Conservation (phyloP, 2,113 vertebrate genomes). For the Nycticorax nycticorax region DNA sequence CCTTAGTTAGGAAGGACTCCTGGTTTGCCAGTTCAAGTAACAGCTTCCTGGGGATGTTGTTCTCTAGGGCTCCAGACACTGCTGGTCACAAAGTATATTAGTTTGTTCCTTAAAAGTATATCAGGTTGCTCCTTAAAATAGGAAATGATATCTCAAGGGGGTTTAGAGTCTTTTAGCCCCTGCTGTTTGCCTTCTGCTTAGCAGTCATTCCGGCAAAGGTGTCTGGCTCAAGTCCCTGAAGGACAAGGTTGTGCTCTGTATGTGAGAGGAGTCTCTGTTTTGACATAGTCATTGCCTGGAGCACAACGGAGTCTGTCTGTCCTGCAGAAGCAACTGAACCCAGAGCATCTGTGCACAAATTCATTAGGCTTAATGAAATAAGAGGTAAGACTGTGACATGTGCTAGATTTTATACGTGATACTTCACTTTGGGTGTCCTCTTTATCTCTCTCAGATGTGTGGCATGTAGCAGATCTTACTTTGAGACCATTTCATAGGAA, state of each 20-base stretch:
- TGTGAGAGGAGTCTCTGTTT: background rate
- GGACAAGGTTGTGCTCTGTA: background rate
- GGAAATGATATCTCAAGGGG: background rate
- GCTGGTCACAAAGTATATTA: background rate
- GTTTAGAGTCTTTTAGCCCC: background rate
- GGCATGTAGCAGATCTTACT: background rate
- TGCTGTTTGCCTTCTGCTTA: background rate
- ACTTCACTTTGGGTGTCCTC: background rate
- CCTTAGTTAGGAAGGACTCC: background rate
- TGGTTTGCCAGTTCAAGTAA: background rate
- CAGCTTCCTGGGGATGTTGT: background rate
- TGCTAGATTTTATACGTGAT: background rate
- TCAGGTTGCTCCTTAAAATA: constrained; percentile 1
- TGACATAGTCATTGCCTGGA: background rate
- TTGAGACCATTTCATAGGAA: background rate
- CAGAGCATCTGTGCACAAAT: background rate
- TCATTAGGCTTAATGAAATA: background rate
- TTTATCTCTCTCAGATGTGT: background rate
- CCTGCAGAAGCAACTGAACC: background rate
- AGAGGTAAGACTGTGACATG: fast-evolving
- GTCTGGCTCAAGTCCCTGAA: background rate
- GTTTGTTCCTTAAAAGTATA: background rate
- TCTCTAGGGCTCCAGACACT: background rate
- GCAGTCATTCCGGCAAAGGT: background rate
- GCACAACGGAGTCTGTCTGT: background rate